phyloP scores from a whole-genome alignment of 1,140 invertebrate species.

The Nephila pilipes region DNA sequence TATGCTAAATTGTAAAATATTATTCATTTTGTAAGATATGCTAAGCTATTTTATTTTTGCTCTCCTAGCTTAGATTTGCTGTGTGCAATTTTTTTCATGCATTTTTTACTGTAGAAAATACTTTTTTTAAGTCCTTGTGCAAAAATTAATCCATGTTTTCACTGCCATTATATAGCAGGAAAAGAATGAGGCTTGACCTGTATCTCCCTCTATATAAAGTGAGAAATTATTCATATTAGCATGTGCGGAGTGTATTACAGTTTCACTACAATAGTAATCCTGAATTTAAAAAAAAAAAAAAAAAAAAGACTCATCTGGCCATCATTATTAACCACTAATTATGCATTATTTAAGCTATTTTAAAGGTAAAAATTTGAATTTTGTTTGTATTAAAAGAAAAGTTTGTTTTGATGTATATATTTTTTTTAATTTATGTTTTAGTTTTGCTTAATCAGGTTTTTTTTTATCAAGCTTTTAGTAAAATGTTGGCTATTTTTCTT shows the following conservation, averaged over 20 bases:
- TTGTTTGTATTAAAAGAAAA: background rate
- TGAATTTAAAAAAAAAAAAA: background rate
- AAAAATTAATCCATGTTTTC: slow-evolving; percentile 63
- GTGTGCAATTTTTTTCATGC: slow-evolving; percentile 51
- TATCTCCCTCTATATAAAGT: slow-evolving; percentile 47
- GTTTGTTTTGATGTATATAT: background rate
- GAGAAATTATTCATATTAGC: slow-evolving; percentile 65
- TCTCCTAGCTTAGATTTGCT: background rate
- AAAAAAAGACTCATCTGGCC: background rate
- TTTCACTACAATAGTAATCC: slow-evolving; percentile 48
- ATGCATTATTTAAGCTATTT: background rate
- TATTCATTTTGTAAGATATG: background rate
- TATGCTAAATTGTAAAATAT: background rate
- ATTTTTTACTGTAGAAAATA: slow-evolving; percentile 41
- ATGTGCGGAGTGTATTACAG: slow-evolving; percentile 54
- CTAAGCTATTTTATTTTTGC: slow-evolving; percentile 8
- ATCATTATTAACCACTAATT: slow-evolving; percentile 47
- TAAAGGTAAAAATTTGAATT: background rate
- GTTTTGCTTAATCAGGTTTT: background rate
- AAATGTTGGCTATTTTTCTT: too few species aligned
- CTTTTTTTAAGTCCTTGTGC: slow-evolving; percentile 36
- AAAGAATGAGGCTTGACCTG: slow-evolving; percentile 57
- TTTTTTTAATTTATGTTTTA: background rate
- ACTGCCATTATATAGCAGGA: slow-evolving; percentile 73
- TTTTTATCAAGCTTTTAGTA: too few species aligned